Evolutionary conservation across 2,888 invertebrate species (phyloP), one percentile per base, ranked within the genome.

Genomic region (Dusona sp.): DNA sequence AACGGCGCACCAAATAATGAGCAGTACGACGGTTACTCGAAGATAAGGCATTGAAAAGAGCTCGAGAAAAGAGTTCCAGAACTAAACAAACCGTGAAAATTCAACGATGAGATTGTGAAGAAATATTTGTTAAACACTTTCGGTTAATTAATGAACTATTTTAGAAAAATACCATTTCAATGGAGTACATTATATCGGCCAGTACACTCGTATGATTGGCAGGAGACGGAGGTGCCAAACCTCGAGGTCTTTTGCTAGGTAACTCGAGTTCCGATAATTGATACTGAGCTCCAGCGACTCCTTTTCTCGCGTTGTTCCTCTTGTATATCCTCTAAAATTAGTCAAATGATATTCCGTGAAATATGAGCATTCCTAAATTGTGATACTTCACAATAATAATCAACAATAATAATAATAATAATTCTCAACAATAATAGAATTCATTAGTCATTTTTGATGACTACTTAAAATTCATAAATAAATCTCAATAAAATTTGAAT

Each of bases 251-350:
- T 92, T 97, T 96, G 81, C 96, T 96, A 0, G 97, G 97, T 88
- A 97, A 94, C 89, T 97, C 96, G 87, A 97, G 94, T 92, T 97
- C 97, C 0, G 96, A 96, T 42, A 97, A 94, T 25, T 96, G 95
- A 92, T 96, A 97, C 38, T 94, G 94, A 0, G 94, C 94, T 22
- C 93, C 94, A 7, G 92, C 94, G 74, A 92, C 92, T 1, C 92
- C 93, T 8, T 95, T 88, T 0, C 94, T 94, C 25, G 95, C 88
- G 87, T 95, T 95, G 87, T 96, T 96, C 84, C 95, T 95, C 91
- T 95, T 95, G 93, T 96, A 96, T 85, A 96, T 95, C 83, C 93
- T 95, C 96, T 96, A 64, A 65, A 75, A 65, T 70, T 72, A 51
- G 29, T 3, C 33, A 61, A 38, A 33, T 8, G 72, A 65, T 48